Base-by-base conservation (phyloP, 2,113 vertebrate genomes). In the Electrona antarctica region DNA sequence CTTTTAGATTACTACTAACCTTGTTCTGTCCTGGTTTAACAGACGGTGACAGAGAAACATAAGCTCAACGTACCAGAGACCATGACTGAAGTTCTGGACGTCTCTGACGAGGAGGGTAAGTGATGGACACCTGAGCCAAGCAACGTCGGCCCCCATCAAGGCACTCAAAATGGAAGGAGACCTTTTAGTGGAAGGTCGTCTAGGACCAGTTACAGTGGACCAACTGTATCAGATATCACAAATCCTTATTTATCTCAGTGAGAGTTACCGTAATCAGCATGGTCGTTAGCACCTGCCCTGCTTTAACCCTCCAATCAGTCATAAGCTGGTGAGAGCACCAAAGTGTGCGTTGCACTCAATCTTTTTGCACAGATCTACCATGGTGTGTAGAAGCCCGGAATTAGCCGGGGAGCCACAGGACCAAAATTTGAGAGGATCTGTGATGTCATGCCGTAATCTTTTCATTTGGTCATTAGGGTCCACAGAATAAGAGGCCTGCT, bases 1-100 rank as follows among this genome's bases (percentile, higher is more conserved):
- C 51, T n/a, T 56, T 10, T 62, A 47, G 45, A 47, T 29, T 71
- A 65, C 58, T 1, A 3, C 0, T 7, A 2, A 60, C 0, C 9
- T 1, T 60, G 67, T 79, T 14, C 15, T 45, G 3, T 12, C 55
- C 1, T 14, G 47, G 48, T 76, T 15, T 1, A 72, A 15, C 88
- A 99, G 98, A 98, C 96, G 21, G 94, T 99, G 81, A 99, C 96
- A 0, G 97, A 99, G 90, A 99, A 99, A 82, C 97, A 99, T 88
- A 99, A 99, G 88, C 92, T 99, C 52, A 99, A 99, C 79, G 98
- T 99, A 9, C 98, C 98, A 0, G 98, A 99, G 88, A 99, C 98
- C 33, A 99, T 99, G 98, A 98, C 95, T 0, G 98, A 99, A 82
- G 95, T 99, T 1, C 93, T 99, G 67, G 98, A 99, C 50, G 97